Base-by-base conservation (phyloP, 2,888 invertebrate genomes). In the Apeira syringaria region DNA sequence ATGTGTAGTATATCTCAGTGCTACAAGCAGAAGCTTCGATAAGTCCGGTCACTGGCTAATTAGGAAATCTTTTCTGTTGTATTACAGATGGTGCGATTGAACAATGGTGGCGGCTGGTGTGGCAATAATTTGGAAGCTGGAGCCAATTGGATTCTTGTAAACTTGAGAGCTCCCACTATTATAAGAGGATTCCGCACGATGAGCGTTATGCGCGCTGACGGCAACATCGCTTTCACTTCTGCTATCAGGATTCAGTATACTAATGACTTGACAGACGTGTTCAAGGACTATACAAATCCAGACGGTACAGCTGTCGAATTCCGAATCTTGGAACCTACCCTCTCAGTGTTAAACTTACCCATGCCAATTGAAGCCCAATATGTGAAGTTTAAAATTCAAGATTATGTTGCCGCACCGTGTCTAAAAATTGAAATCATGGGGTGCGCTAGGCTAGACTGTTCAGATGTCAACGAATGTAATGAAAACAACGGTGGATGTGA, bases 281-380 rank as follows among this genome's bases (percentile, higher is more conserved):
- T 97, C 76, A 96, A 94, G 80, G 97, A 98, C 65, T 98, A 98
- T 73, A 94, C 96, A 1, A 98, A 98, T 72, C 96, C 97, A 2
- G 97, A 97, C 71, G 97, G 97, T 12, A 96, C 97, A 1, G 96
- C 97, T 5, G 97, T 98, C 0, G 97, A 98, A 74, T 98, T 98
- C 74, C 91, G 97, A 48, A 96, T 97, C 55, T 80, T 97, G 26
- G 97, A 97, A 64, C 96, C 97, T 0, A 97, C 96, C 36, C 87
- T 98, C n/a, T 97, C 97, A 0, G 96, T 98, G 17, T 81, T 98
- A 4, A 98, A 97, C 74, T 85, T 98, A 6, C 98, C 98, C 0
- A 93, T 96, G 69, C 97, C 98, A 0, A 96, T 98, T 53, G 98
- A 98, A 86, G 96, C 98, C 0, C 94, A 97, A 59, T 98, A 94